phyloP scores from a whole-genome alignment of 1,140 invertebrate species.

The Philotrypesis tridentata region DNA sequence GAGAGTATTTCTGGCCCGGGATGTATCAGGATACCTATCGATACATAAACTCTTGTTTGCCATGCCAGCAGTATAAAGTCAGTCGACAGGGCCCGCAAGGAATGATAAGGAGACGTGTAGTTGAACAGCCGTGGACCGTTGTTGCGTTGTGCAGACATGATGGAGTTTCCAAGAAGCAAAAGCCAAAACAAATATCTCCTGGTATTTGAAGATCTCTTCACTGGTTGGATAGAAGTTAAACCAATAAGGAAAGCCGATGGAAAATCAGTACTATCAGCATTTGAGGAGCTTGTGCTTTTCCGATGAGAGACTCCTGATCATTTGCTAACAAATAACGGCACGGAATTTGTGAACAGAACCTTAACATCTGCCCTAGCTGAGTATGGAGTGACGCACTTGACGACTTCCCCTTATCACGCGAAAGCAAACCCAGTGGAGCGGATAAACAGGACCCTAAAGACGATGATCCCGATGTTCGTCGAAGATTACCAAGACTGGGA shows the following conservation, averaged over 20 bases:
- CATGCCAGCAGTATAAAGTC: slow-evolving; percentile 29
- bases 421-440: slow-evolving; percentile 68
- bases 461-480: slow-evolving; percentile 63
- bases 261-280: background rate
- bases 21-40: background rate
- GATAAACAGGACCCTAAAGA: slow-evolving; percentile 68
- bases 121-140: slow-evolving; percentile 52
- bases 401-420: slow-evolving; percentile 65
- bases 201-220: slow-evolving; percentile 62
- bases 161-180: slow-evolving; percentile 44
- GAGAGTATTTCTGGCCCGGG: slow-evolving; percentile 55
- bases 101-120: slow-evolving; percentile 27
- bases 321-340: background rate
- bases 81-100: background rate
- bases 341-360: slow-evolving; percentile 46
- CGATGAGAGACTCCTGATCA: background rate
- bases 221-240: slow-evolving; percentile 36
- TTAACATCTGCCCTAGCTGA: slow-evolving; percentile 16
- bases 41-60: slow-evolving; percentile 40
- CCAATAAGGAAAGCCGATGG: background rate
- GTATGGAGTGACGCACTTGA: slow-evolving; percentile 55
- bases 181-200: slow-evolving; percentile 53
- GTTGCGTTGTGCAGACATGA: slow-evolving; percentile 56
- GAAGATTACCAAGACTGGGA: slow-evolving; percentile 64
- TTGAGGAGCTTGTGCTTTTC: slow-evolving; percentile 8